phyloP scores from a whole-genome alignment of 2,113 vertebrate genomes.

The Dinomys branickii region DNA sequence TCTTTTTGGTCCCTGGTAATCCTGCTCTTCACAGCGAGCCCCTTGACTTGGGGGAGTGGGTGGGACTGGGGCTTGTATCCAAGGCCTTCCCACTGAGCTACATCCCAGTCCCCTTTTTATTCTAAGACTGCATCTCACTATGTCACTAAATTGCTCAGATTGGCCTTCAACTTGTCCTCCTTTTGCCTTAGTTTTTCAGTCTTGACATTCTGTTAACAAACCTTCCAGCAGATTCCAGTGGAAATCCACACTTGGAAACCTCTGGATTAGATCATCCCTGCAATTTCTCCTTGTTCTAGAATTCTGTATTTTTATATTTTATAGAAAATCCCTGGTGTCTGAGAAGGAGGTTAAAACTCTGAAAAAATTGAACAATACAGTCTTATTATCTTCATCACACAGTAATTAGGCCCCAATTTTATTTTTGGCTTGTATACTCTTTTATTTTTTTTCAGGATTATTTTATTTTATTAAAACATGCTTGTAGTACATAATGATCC shows the following conservation, averaged over 20 bases:
- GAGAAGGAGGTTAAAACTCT: not conserved
- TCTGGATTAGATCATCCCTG: not conserved
- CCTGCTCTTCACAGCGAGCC: not conserved
- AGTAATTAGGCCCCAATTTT: not conserved
- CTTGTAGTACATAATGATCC: not conserved
- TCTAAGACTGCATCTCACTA: not conserved
- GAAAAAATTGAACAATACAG: not conserved
- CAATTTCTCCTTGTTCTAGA: not conserved
- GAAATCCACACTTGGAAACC: not conserved
- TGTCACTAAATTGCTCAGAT: not conserved
- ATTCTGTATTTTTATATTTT: slow-evolving; percentile 14
- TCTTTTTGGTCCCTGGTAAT: not conserved
- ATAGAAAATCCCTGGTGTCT: not conserved
- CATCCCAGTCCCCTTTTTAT: not conserved
- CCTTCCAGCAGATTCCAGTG: not conserved
- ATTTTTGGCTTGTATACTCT: not conserved
- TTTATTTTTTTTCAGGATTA: not conserved
- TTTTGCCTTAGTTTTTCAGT: not conserved
- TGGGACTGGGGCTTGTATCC: not conserved
- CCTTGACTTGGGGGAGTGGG: not conserved
- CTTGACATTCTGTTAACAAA: not conserved
- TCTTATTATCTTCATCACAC: not conserved
- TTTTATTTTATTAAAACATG: not conserved
- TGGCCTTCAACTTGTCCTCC: not conserved
- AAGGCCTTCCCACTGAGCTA: not conserved